phyloP scores from a whole-genome alignment of 2,113 vertebrate genomes.

The Nannospalax galili region DNA sequence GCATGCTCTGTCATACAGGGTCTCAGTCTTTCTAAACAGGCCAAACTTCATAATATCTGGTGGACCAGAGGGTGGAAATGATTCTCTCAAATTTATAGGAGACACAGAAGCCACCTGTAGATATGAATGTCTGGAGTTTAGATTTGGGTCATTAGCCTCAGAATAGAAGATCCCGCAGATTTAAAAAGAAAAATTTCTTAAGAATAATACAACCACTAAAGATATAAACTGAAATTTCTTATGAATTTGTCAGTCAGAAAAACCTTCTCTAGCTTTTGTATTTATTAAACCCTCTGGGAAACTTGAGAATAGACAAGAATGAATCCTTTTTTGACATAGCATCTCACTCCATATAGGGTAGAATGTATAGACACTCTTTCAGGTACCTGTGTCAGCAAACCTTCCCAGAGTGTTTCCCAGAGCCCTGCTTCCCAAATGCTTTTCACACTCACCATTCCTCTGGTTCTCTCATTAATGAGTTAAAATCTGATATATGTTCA shows the following conservation, averaged over 20 bases:
- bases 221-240: neutral
- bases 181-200: neutral
- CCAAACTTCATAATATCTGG: neutral
- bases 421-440: neutral
- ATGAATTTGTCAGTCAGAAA: slow-evolving; percentile 8
- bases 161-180: neutral
- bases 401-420: neutral
- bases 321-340: neutral
- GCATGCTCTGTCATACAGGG: neutral
- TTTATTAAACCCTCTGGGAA: neutral
- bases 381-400: neutral
- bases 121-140: neutral
- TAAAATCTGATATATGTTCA: neutral
- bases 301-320: neutral
- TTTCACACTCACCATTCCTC: neutral
- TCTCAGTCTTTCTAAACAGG: neutral
- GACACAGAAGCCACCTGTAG: neutral
- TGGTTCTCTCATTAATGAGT: neutral
- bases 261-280: neutral
- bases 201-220: neutral
- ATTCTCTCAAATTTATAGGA: neutral
- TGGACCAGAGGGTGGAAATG: neutral
- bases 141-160: neutral
- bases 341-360: neutral
- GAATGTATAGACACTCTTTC: neutral